A percentile compares a stretch with the other conserved stretches of the same genome.
phyloP scores from a whole-genome alignment of 2,888 invertebrate genomes.

The Drosophila formosana region DNA sequence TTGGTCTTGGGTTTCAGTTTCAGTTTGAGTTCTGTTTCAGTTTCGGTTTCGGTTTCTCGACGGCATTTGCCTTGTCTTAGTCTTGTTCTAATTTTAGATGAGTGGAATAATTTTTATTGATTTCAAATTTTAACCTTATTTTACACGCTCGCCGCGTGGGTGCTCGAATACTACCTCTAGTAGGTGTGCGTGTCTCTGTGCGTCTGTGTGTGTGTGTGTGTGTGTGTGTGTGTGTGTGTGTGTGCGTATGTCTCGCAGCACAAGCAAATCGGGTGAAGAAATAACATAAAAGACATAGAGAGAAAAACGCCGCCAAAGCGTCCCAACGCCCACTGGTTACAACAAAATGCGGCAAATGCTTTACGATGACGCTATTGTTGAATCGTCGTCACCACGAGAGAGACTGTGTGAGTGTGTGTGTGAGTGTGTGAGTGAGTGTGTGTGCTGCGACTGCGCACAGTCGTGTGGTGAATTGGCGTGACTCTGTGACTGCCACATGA shows the following conservation, averaged over 20 bases:
- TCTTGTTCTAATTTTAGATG: conserved; percentile 84
- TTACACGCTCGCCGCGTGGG: conserved; percentile 54
- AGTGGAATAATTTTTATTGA: conserved; percentile 84
- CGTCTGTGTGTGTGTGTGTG: conserved; percentile 24
- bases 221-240: conserved; percentile 17
- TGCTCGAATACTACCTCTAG: conserved; percentile 3
- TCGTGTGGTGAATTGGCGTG: conserved; percentile 55
- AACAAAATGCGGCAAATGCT: conserved; percentile 77
- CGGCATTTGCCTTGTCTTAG: conserved; percentile 41
- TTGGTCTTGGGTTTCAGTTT: conserved; percentile 19
- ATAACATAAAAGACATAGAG: conserved; percentile 3
- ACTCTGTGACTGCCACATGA: conserved; percentile 16
- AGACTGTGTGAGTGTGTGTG: conserved; percentile 12
- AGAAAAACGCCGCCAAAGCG: conserved; percentile 69
- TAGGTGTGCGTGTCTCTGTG: conserved; percentile 12
- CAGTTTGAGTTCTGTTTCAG: conserved; percentile 24
- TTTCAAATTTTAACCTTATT: conserved; percentile 83
- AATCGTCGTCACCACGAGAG: conserved; percentile 36
- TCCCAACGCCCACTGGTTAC: conserved; percentile 52
- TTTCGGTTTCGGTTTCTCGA: conserved; percentile 39
- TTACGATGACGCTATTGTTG: conserved; percentile 80
- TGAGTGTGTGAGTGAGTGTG: conserved; percentile 8
- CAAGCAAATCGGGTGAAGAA: conserved; percentile 20
- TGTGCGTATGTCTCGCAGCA: conserved; percentile 38
- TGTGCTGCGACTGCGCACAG: conserved; percentile 60